phyloP scores from a whole-genome alignment of 2,888 invertebrate species.

The Erynnis tages region DNA sequence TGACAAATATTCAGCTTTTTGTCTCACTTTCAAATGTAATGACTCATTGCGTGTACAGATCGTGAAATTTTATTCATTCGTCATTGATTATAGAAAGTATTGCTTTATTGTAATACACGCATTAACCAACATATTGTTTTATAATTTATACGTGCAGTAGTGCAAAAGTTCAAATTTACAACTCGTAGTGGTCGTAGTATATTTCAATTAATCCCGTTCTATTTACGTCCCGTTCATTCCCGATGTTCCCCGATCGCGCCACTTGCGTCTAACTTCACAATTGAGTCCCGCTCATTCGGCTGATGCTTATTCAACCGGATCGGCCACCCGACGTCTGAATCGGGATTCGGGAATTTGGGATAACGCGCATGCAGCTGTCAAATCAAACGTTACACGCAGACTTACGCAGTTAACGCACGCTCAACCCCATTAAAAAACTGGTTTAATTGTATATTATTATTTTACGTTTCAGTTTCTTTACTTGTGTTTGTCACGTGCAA shows the following conservation, averaged over 20 bases:
- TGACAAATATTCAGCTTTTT: constrained; percentile 35
- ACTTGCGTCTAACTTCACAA: constrained; percentile 60
- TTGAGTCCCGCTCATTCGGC: constrained; percentile 49
- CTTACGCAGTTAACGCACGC: constrained; percentile 41
- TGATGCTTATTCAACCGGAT: constrained; percentile 67
- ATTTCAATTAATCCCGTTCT: constrained; percentile 66
- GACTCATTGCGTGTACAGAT: not conserved
- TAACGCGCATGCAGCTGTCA: constrained; percentile 75
- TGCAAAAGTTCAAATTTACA: constrained; percentile 45
- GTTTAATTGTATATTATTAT: constrained; percentile 43
- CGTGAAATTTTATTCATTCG: constrained; percentile 40
- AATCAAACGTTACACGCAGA: constrained; percentile 73
- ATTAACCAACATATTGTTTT: constrained; percentile 10
- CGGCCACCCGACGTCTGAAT: constrained; percentile 63
- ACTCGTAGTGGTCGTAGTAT: constrained; percentile 53
- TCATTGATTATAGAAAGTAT: constrained; percentile 48
- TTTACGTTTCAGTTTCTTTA: constrained; percentile 75
- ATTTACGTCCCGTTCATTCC: constrained; percentile 71
- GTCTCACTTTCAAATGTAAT: not conserved
- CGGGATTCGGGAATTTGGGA: constrained; percentile 77
- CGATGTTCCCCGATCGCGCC: constrained; percentile 49
- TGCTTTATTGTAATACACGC: constrained; percentile 33
- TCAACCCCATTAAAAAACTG: constrained; percentile 37
- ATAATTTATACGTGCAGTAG: not conserved
- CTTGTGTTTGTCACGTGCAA: constrained; percentile 80